phyloP scores from a whole-genome alignment of 2,113 vertebrate genomes.

The Potamarius usumacintae region DNA sequence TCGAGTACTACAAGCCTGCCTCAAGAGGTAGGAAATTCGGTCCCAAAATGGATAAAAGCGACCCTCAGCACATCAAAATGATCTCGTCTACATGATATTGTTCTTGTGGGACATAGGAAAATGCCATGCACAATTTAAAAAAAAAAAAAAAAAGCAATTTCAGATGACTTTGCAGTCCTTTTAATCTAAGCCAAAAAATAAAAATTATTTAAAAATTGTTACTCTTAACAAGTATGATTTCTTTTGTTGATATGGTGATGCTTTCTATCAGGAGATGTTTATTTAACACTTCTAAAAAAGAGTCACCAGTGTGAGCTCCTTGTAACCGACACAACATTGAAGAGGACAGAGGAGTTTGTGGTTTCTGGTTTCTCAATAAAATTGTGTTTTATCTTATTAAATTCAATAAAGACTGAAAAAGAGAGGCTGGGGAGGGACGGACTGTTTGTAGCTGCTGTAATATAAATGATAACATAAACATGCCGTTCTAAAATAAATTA shows the following conservation, averaged over 20 bases:
- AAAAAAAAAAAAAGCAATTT: too few relatives aligned
- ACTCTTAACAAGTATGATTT: too few relatives aligned
- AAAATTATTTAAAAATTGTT: background rate
- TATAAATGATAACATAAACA: background rate
- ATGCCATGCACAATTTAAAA: too few relatives aligned
- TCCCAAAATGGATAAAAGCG: too few relatives aligned
- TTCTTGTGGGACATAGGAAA: too few relatives aligned
- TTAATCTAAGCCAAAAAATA: background rate
- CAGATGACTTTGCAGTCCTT: too few relatives aligned
- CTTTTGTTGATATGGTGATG: background rate
- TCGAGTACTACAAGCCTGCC: too few relatives aligned
- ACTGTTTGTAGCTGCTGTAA: background rate
- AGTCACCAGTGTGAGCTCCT: background rate
- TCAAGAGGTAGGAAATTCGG: too few relatives aligned
- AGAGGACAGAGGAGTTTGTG: background rate
- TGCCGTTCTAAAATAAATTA: background rate
- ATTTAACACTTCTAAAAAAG: background rate
- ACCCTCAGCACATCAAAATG: too few relatives aligned
- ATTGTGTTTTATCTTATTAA: background rate
- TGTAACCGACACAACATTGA: background rate
- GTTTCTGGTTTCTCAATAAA: background rate
- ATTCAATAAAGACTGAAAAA: background rate
- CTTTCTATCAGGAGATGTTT: background rate
- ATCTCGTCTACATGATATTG: too few relatives aligned
- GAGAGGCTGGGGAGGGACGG: background rate